Evolutionary conservation across 1,140 invertebrate genomes (phyloP).

Genomic region (Piezodorus guildinii): DNA sequence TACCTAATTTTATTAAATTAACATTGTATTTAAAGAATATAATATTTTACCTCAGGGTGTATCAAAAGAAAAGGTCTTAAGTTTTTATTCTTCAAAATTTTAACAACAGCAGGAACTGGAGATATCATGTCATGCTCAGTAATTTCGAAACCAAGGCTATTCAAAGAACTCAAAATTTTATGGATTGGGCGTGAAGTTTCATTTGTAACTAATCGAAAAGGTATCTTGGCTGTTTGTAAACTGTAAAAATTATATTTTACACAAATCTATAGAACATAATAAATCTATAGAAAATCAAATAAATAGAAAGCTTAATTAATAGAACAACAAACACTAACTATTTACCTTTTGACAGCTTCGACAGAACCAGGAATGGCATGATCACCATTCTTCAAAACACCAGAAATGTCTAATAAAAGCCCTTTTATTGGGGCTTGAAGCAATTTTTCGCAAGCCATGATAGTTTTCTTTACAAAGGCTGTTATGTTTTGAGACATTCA

Average conservation of each 20-base stretch:
- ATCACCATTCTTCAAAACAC: conserved; percentile 25
- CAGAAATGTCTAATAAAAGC: conserved; percentile 25
- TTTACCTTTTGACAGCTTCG: conserved; percentile 48
- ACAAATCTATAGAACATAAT: neutral
- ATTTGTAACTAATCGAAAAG: conserved; percentile 61
- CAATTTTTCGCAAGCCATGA: conserved; percentile 11
- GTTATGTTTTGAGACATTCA: too few species aligned
- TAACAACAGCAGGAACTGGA: conserved; percentile 57
- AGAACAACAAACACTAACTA: neutral
- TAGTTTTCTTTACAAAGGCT: too few species aligned
- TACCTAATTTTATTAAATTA: too few species aligned
- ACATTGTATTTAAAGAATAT: too few species aligned
- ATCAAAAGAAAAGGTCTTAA: conserved; percentile 60
- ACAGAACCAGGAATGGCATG: conserved; percentile 48
- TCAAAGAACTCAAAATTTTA: conserved; percentile 47
- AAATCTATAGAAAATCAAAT: neutral
- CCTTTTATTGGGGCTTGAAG: conserved; percentile 21
- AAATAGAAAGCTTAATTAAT: too few species aligned
- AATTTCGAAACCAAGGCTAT: conserved; percentile 56
- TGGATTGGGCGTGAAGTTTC: conserved; percentile 65
- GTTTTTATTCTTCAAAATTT: conserved; percentile 42
- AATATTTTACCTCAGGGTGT: conserved; percentile 50
- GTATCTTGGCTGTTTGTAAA: conserved; percentile 42
- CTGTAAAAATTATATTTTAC: conserved; percentile 34
- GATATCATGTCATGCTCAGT: conserved; percentile 57